phyloP scores from a whole-genome alignment of 30 jellyfish, hydroid and myxozoan genomes.

The Catostylus mosaicus region DNA sequence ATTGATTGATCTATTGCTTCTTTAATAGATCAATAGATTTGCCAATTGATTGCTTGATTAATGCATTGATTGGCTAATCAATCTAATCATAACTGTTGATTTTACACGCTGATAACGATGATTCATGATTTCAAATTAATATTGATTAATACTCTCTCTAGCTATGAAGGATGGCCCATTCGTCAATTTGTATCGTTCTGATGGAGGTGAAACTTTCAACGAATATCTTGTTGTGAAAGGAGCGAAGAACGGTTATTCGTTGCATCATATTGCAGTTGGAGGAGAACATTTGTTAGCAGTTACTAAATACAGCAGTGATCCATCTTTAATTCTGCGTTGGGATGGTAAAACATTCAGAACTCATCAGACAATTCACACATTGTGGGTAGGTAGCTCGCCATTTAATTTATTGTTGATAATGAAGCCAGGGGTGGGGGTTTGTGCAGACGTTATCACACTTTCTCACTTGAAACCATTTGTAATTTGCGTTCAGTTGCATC shows the following conservation, averaged over 20 bases:
- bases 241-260: conserved; percentile 68
- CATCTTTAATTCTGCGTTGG: conserved; percentile 87
- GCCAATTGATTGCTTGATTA: too few species aligned
- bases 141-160: background rate
- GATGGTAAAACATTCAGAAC: conserved; percentile 85
- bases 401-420: too few species aligned
- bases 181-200: conserved; percentile 29
- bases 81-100: too few species aligned
- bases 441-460: too few species aligned
- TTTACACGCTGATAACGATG: too few species aligned
- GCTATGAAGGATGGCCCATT: conserved; percentile 61
- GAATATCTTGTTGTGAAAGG: conserved; percentile 41
- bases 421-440: too few species aligned
- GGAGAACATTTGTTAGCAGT: conserved; percentile 85
- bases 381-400: conserved; percentile 57
- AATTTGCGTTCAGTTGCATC: too few species aligned
- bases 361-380: conserved; percentile 72
- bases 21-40: too few species aligned
- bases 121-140: too few species aligned
- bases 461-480: too few species aligned
- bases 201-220: conserved; percentile 32
- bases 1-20: too few species aligned
- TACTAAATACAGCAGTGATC: conserved; percentile 59
- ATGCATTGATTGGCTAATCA: too few species aligned
- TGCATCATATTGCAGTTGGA: conserved; percentile 72